These are phyloP conservation scores for Fratercula arctica DNA, from an alignment of 2,797 vertebrate species.

Conservation along the genomic window DNA sequence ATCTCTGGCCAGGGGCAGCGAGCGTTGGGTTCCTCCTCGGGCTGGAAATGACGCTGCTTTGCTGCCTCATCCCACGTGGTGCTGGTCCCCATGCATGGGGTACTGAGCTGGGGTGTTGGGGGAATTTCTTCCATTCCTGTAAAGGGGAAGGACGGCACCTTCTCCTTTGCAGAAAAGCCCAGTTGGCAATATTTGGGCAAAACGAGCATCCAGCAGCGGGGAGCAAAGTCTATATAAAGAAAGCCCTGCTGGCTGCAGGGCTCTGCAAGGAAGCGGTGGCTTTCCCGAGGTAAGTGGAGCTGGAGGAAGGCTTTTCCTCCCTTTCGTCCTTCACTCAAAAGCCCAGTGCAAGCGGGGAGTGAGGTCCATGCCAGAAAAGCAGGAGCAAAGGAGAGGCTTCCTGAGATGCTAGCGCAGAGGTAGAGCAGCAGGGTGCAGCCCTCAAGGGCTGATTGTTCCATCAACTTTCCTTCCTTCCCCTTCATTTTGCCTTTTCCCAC, in stretches of 20 bases:
- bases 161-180: not conserved
- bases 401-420: not conserved
- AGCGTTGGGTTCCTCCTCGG: not conserved
- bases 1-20: rapidly evolving
- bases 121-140: not conserved
- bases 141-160: not conserved
- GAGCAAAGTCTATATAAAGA: not conserved
- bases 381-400: not conserved
- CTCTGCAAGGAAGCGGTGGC: rapidly evolving
- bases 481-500: not conserved
- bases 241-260: rapidly evolving
- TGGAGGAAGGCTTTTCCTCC: not conserved
- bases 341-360: rapidly evolving
- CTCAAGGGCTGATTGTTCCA: rapidly evolving
- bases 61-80: not conserved
- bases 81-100: rapidly evolving
- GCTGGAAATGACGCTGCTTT: not conserved
- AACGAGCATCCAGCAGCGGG: rapidly evolving
- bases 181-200: not conserved
- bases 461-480: not conserved
- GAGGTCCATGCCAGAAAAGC: rapidly evolving
- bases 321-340: not conserved
- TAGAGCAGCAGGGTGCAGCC: rapidly evolving
- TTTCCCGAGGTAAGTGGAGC: not conserved
- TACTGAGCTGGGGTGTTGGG: rapidly evolving